Percentiles rank a stretch among this genome's conserved stretches.
Evolutionary conservation across 92 coral and sea anemone species (phyloP).

Genomic region (Siderastrea radians): DNA sequence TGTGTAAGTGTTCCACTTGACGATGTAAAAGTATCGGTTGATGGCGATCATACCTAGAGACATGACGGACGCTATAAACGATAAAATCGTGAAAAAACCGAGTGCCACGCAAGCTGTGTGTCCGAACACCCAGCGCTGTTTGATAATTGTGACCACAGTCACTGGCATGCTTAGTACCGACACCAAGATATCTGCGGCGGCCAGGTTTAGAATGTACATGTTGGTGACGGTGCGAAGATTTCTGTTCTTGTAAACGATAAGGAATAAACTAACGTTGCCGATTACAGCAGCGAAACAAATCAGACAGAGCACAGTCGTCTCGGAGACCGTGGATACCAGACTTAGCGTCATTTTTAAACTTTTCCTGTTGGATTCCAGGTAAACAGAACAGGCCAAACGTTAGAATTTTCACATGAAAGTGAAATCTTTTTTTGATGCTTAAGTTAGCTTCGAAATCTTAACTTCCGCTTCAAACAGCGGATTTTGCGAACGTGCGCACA

Average conservation of each 20-base stretch:
- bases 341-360: background rate
- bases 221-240: constrained; percentile 63
- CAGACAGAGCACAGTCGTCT: background rate
- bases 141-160: too few relatives aligned
- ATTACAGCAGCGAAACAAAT: constrained; percentile 35
- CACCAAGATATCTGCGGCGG: constrained; percentile 70
- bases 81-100: too few relatives aligned
- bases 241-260: constrained; percentile 53
- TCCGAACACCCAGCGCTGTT: too few relatives aligned
- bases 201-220: constrained; percentile 65
- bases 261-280: constrained; percentile 65
- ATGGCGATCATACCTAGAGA: too few relatives aligned
- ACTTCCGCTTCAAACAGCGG: too few relatives aligned
- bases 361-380: background rate
- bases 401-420: too few relatives aligned
- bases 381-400: background rate
- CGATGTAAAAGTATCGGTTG: constrained; percentile 64
- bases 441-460: too few relatives aligned
- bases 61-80: too few relatives aligned
- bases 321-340: background rate
- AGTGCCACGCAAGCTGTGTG: constrained; percentile 22
- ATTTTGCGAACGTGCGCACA: too few relatives aligned
- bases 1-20: constrained; percentile 65
- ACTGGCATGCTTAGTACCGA: constrained; percentile 74
- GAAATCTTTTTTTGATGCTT: too few relatives aligned